These are phyloP conservation scores for Clarias magur DNA, from an alignment of 2,113 vertebrate species.

Conservation along the genomic window DNA sequence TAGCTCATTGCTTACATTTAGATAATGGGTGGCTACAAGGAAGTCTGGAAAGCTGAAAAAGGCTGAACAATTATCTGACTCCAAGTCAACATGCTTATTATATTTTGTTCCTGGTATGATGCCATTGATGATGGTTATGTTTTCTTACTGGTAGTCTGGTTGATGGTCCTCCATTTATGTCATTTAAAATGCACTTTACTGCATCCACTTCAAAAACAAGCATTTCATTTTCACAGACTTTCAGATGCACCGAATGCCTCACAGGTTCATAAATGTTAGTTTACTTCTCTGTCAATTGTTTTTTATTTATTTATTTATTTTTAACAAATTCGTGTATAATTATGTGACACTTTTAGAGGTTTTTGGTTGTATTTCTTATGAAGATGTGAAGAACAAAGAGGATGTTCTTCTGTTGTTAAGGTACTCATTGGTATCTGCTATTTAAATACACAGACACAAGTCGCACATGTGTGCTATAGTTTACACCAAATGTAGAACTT, in stretches of 20 bases:
- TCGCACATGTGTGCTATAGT: conserved; percentile 48
- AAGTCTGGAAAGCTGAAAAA: background rate
- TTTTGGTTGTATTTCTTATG: background rate
- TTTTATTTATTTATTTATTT: background rate
- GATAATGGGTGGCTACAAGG: background rate
- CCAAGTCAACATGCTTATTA: background rate
- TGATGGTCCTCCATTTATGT: background rate
- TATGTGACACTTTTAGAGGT: background rate
- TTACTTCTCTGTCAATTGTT: background rate
- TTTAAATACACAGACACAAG: conserved; percentile 19
- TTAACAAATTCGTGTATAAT: background rate
- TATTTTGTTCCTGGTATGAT: background rate
- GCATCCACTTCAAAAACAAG: background rate
- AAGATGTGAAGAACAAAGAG: background rate
- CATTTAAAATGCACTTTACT: background rate
- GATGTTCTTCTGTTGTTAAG: background rate
- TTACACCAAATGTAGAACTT: conserved; percentile 48
- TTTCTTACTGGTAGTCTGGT: background rate
- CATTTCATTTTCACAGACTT: too few species aligned
- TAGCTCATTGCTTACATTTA: background rate
- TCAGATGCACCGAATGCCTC: background rate
- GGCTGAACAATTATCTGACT: conserved; percentile 4
- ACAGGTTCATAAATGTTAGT: background rate
- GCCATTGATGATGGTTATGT: background rate
- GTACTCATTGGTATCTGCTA: background rate